Conservation (phyloP, 1,140 invertebrate genomes). For the Neocloeon triangulifer region DNA sequence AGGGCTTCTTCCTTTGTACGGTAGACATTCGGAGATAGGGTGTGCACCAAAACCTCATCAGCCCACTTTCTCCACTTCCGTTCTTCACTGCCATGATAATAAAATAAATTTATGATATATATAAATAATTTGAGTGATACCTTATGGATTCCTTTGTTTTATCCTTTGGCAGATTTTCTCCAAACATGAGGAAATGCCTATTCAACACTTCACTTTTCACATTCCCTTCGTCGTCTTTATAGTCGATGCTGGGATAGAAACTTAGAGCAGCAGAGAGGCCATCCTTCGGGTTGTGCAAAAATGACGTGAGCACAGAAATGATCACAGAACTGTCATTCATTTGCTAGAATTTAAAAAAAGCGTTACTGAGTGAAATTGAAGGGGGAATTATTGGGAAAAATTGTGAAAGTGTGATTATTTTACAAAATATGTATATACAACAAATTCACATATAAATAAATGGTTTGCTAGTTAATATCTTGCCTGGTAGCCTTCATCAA, state of each 20-base stretch:
- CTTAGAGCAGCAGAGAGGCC: slow-evolving; percentile 45
- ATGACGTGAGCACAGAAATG: slow-evolving; percentile 65
- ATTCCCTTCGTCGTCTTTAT: slow-evolving; percentile 39
- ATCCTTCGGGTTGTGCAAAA: slow-evolving; percentile 36
- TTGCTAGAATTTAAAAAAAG: slow-evolving; percentile 31
- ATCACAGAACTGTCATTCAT: slow-evolving; percentile 88
- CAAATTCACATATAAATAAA: neutral
- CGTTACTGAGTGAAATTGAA: neutral
- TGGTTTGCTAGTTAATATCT: slow-evolving; percentile 4
- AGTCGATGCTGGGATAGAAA: slow-evolving; percentile 58
- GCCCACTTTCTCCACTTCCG: slow-evolving; percentile 89
- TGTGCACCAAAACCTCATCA: slow-evolving; percentile 74
- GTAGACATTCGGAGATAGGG: slow-evolving; percentile 93
- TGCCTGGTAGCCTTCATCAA: slow-evolving; percentile 43
- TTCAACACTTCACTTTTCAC: slow-evolving; percentile 64
- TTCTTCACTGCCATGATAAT: slow-evolving; percentile 46
- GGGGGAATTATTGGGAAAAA: neutral
- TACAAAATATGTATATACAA: neutral
- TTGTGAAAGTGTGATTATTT: slow-evolving; percentile 1
- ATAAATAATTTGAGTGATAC: slow-evolving; percentile 25
- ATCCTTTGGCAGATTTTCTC: slow-evolving; percentile 26
- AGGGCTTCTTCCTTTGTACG: slow-evolving; percentile 61
- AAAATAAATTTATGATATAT: no score
- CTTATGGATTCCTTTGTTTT: slow-evolving; percentile 30
- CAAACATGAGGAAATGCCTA: slow-evolving; percentile 86